These are phyloP conservation scores for Syngnathus rostellatus DNA, from an alignment of 2,797 vertebrate genomes.

Conservation along the genomic window DNA sequence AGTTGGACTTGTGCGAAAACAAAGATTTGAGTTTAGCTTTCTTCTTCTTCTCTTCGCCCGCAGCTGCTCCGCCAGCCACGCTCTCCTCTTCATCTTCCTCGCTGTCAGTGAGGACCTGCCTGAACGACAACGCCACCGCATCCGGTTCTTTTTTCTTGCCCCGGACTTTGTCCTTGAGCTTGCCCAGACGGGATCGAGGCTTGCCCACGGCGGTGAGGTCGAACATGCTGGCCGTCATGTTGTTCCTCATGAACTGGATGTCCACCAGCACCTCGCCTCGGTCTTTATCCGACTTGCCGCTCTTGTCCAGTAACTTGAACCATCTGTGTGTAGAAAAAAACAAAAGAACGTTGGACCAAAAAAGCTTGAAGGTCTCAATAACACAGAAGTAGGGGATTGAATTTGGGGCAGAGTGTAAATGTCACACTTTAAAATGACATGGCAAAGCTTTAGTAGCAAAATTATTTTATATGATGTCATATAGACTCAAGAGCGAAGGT, in stretches of 20 bases:
- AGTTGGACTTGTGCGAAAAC: constrained; percentile 78
- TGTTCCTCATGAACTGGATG: constrained; percentile 89
- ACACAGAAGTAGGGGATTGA: background rate
- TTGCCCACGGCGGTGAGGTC: constrained; percentile 86
- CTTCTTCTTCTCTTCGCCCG: constrained; percentile 65
- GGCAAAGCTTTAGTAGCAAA: background rate
- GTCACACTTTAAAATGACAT: background rate
- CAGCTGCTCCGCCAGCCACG: constrained; percentile 13
- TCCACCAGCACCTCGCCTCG: constrained; percentile 88
- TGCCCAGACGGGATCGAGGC: constrained; percentile 81
- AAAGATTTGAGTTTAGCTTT: constrained; percentile 80
- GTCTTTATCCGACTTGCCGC: constrained; percentile 85
- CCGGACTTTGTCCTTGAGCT: constrained; percentile 89
- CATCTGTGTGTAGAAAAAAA: constrained; percentile 67
- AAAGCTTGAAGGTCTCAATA: background rate
- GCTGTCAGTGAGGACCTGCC: constrained; percentile 76
- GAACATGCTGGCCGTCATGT: constrained; percentile 95
- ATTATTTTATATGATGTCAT: background rate
- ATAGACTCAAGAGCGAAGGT: background rate
- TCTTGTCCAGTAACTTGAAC: constrained; percentile 84
- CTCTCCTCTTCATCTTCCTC: constrained; percentile 69
- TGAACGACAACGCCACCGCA: constrained; percentile 63
- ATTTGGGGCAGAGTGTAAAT: background rate
- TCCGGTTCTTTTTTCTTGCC: constrained; percentile 81
- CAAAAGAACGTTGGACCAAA: background rate